Evolutionary conservation across 2,113 vertebrate species (phyloP).

Genomic region (Tauraco erythrolophus): DNA sequence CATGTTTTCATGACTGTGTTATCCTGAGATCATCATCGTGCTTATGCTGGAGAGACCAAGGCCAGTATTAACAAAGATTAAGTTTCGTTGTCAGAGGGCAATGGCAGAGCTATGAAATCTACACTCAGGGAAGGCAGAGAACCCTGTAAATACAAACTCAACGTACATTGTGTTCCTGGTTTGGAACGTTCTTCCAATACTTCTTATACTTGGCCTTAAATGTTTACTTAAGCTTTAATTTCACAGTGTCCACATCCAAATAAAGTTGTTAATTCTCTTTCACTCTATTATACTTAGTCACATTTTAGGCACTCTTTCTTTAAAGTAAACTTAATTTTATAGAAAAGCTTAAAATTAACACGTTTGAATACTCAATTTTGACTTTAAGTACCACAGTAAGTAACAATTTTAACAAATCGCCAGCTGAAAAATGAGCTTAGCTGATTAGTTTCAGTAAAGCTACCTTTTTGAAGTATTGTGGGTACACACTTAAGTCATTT

Average conservation of each 20-base stretch:
- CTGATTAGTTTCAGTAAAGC: neutral
- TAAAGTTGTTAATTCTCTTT: neutral
- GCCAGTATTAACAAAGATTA: neutral
- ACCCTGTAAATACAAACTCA: neutral
- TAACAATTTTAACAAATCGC: constrained; percentile 27
- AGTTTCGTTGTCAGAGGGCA: neutral
- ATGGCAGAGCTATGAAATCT: neutral
- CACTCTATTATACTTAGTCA: neutral
- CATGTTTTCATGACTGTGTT: neutral
- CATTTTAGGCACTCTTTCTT: neutral
- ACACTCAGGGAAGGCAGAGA: neutral
- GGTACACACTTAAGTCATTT: neutral
- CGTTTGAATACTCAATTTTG: neutral
- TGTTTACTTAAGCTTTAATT: neutral
- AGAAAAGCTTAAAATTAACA: neutral
- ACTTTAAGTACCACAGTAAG: constrained; percentile 20
- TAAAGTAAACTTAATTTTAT: neutral
- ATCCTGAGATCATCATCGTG: neutral
- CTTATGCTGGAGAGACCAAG: neutral
- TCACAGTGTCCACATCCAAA: neutral
- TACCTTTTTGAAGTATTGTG: neutral
- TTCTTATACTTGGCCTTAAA: neutral
- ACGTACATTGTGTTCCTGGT: neutral
- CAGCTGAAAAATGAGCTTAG: constrained; percentile 12
- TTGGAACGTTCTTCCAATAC: neutral